Base-by-base conservation (phyloP, 37 sponge, comb jelly and placozoan genomes). In the Haliclona indistincta region DNA sequence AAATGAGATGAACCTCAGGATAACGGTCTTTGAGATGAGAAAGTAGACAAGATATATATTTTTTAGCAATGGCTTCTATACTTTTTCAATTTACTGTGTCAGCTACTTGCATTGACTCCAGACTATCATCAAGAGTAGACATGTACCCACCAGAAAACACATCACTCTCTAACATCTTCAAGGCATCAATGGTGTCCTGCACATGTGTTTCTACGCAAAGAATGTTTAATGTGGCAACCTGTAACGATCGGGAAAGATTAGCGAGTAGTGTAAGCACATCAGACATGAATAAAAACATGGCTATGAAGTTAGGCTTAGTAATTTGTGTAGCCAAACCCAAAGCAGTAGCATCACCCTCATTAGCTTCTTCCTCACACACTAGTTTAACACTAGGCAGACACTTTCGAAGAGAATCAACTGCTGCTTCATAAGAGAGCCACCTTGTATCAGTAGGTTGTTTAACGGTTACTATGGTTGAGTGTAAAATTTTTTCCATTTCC, bases 371-470 rank as follows among this genome's bases (percentile, higher is more conserved):
- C 47, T 63, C 67, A 30, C 55, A 76, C 41, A 49, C 41, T 6
- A 58, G 25, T 26, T 55, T 61, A 8, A 75, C 75, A 33, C 75
- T 54, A 2, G 25, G 29, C 4, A 77, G 49, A 56, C 75, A 76
- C 33, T 62, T 23, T 51, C 43, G 44, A 10, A 82, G 63, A 29
- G 63, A 55, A 63, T 64, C 63, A 7, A 76, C 83, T 38, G 75
- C 83, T 62, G 65, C 56, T 3, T 82, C 43, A 76, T 63, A 75
- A 61, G 82, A 81, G 4, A 73, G 65, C 83, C 75, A 82, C 13
- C 83, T 6, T 3, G 72, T 72, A 6, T 82, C 83, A 49, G 71
- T 82, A n/a, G n/a, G 60, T 58, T 58, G 60, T 26, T 58, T 58
- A 58, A 58, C n/a, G 11, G 60, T 58, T 58, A 58, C 60, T 58